Base-by-base conservation (phyloP, 2,888 invertebrate species). In the Palloptera scutellata region DNA sequence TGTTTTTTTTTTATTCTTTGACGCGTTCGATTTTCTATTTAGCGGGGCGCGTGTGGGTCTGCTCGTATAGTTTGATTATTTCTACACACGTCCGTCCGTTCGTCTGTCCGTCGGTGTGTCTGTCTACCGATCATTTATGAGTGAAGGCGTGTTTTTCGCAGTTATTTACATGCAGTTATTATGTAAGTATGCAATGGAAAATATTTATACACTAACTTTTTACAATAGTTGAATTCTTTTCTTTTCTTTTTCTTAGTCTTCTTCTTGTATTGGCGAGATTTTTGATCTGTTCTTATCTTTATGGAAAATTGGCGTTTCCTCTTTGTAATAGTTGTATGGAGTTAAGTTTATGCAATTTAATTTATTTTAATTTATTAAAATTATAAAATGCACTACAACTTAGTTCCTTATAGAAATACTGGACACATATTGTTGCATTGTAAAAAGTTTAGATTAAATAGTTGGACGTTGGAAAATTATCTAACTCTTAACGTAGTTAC, bases 101-200 rank as follows among this genome's bases (percentile, higher is more conserved):
- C 55, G 57, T 52, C 41, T 40, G 17, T 17, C 13, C 30, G 3
- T 19, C 41, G 41, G 15, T 43, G n/a, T 42, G 12, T 9, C 42
- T 41, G 58, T 15, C 17, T n/a, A 19, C 17, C 10, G n/a, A 30
- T 43, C n/a, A 15, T 55, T 9, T 17, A 17, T 52, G 45, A 11
- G n/a, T 53, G 57, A 60, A 66, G 66, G 66, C 66, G 66, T 60
- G 55, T 64, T 60, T 59, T 67, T 66, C 45, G 69, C 71, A 68
- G 72, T 70, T 69, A 72, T 72, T 72, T 72, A 72, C 68, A 73
- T 70, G 71, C 70, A 62, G 67, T 70, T 71, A 69, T 67, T 71
- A 68, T 67, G 71, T 70, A 65, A 71, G 69, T 69, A 69, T 67
- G 64, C 67, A 42, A 19, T 61, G 64, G 55, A 64, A 60, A 66